A percentile compares a stretch with the other conserved stretches of the same genome.
These are phyloP conservation scores for Genyomyrus donnyi DNA, from an alignment of 2,113 vertebrate species.

Conservation along the genomic window DNA sequence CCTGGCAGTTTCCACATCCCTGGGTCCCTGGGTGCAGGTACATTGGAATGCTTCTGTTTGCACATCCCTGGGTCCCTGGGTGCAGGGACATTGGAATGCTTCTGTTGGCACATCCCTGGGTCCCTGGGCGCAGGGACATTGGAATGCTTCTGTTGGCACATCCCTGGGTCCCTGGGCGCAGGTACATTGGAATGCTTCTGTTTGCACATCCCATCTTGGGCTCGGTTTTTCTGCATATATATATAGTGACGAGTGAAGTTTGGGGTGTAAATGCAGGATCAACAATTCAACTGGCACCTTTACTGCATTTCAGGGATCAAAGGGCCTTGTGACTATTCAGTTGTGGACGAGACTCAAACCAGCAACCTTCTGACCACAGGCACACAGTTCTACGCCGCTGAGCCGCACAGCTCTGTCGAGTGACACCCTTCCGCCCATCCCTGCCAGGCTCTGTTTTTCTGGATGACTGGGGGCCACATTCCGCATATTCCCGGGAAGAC, in stretches of 20 bases:
- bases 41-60: too few relatives aligned
- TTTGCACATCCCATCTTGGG: not conserved
- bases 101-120: not conserved
- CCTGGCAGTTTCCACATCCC: not conserved
- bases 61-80: too few relatives aligned
- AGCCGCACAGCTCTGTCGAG: not conserved
- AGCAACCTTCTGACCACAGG: not conserved
- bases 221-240: not conserved
- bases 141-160: not conserved
- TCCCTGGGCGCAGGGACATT: too few relatives aligned
- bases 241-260: not conserved
- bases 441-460: not conserved
- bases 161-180: not conserved
- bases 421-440: not conserved
- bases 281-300: too few relatives aligned
- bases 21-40: too few relatives aligned
- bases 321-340: not conserved
- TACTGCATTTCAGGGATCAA: not conserved
- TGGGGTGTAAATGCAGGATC: not conserved
- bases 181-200: too few relatives aligned
- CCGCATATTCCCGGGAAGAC: too few relatives aligned
- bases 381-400: not conserved
- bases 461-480: not conserved
- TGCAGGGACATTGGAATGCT: too few relatives aligned
- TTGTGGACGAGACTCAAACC: not conserved